Evolutionary conservation across 1,140 invertebrate species (phyloP), one percentile per base, ranked within the genome.

Genomic region (Arion vulgaris): DNA sequence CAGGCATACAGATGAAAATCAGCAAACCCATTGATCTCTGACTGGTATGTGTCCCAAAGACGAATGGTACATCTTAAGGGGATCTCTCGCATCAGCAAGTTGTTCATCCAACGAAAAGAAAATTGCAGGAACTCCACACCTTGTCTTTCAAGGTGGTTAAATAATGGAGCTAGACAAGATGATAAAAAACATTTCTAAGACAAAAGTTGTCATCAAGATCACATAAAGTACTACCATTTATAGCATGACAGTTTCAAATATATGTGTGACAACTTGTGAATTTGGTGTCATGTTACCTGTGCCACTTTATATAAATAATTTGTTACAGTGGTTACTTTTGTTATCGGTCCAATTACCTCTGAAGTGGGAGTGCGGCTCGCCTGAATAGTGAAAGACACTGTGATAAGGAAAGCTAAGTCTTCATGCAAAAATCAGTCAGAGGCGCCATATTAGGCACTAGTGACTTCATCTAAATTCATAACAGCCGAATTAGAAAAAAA

Each of bases 31-130:
- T 99, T 97, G 1, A 95, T 96, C 92, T 99, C 98, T 23, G 97
- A 92, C 94, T 94, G 94, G 94, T 99, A 99, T n/a, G 98, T 99
- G 92, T 99, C 99, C 98, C 98, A 99, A 17, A 99, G 93, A 53
- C 99, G 94, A 86, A 99, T 99, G n/a, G 97, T 98, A 93, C 98
- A 99, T 71, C 97, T 94, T 28, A 99, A 94, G 9, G 99, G 99
- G 69, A 99, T 95, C 93, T 99, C 99, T 84, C 99, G 94, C 88
- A 99, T 99, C 83, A 99, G 93, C 75, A 99, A 94, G 94, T 99
- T 99, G 93, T 99, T 99, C 97, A 99, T 99, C 99, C 99, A 99
- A n/a, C 99, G 95, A 93, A 99, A 99, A 9, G 98, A 98, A 93
- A 99, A 99, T 94, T 99, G 98, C 38, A 99, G 94, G 93, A 99